These are phyloP conservation scores for Pemphredon lugubris DNA, from an alignment of 2,888 invertebrate species.

Conservation along the genomic window DNA sequence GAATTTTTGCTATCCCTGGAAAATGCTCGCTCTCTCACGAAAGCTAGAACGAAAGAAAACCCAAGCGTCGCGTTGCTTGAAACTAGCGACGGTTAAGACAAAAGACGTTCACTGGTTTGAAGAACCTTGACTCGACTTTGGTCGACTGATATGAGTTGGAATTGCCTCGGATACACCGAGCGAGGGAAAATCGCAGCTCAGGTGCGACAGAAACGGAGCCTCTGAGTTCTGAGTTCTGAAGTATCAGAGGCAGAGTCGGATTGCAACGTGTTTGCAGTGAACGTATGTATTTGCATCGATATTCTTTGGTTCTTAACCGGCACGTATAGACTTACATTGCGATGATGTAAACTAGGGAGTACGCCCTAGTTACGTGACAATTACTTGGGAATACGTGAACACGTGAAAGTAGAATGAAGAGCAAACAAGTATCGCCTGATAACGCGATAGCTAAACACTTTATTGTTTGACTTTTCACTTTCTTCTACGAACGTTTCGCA, in stretches of 20 bases:
- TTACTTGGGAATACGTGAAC: background rate
- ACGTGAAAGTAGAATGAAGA: background rate
- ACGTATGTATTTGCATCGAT: background rate
- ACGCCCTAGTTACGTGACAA: background rate
- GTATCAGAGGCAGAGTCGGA: background rate
- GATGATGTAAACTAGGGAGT: conserved; percentile 35
- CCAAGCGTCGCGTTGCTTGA: conserved; percentile 5
- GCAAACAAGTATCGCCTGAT: no score
- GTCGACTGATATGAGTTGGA: background rate
- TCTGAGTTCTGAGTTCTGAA: background rate
- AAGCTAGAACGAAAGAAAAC: background rate
- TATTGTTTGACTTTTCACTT: no score
- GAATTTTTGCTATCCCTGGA: conserved; percentile 65
- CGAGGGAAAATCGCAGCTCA: no score
- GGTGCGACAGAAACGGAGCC: no score
- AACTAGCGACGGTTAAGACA: conserved; percentile 54
- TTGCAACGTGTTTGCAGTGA: no score
- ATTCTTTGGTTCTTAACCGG: conserved; percentile 58
- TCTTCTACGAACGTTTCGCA: no score
- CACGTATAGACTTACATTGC: conserved; percentile 42
- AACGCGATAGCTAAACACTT: no score
- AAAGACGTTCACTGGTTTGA: conserved; percentile 21
- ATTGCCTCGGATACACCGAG: background rate
- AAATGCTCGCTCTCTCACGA: conserved; percentile 55
- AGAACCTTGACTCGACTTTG: conserved; percentile 13